These are phyloP conservation scores for Epinephelus coioides DNA, from an alignment of 2,797 vertebrate species.

Conservation along the genomic window DNA sequence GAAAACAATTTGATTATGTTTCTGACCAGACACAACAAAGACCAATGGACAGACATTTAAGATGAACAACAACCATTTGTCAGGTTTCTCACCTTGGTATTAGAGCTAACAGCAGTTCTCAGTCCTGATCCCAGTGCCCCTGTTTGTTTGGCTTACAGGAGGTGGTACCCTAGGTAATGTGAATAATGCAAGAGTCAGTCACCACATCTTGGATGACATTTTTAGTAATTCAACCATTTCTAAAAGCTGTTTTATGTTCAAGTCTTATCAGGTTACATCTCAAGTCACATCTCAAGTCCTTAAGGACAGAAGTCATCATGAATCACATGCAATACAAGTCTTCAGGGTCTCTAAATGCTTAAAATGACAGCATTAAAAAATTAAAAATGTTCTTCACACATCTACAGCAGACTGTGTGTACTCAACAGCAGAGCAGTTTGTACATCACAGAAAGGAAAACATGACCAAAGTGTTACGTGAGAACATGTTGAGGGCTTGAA, in stretches of 20 bases:
- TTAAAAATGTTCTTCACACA: too few species aligned
- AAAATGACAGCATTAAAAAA: not conserved
- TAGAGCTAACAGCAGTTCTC: constrained; percentile 18
- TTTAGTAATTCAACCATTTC: constrained; percentile 19
- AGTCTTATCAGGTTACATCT: not conserved
- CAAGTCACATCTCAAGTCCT: constrained; percentile 2
- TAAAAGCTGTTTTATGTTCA: constrained; percentile 13
- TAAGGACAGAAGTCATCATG: not conserved
- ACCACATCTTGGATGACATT: not conserved
- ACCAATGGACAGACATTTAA: not conserved
- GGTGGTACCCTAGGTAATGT: constrained; percentile 14
- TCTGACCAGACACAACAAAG: not conserved
- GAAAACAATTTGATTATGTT: not conserved
- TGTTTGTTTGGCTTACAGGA: constrained; percentile 7
- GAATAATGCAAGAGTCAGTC: constrained; percentile 40
- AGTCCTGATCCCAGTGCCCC: constrained; percentile 15
- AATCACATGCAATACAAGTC: not conserved
- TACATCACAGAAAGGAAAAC: not conserved
- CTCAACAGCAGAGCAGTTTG: not conserved
- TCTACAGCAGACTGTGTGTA: too few species aligned
- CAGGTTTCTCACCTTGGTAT: constrained; percentile 5
- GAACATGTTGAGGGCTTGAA: not conserved
- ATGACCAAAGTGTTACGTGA: not conserved
- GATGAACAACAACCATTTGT: constrained; percentile 2
- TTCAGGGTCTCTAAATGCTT: not conserved